These are phyloP conservation scores for Dolichomitus sp. DNA, from an alignment of 2,888 invertebrate genomes.

Conservation along the genomic window DNA sequence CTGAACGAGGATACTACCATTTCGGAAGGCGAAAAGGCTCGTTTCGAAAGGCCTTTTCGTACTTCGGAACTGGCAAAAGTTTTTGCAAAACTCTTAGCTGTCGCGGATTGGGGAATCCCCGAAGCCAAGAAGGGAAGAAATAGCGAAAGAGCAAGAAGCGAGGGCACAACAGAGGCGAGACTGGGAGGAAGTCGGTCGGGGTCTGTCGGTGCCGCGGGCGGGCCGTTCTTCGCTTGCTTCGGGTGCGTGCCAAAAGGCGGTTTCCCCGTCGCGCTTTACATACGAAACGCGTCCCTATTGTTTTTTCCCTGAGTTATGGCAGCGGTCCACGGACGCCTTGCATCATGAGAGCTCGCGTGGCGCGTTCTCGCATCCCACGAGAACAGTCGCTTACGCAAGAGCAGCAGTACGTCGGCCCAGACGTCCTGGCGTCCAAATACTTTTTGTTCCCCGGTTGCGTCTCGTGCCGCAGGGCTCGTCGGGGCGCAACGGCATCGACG, in stretches of 20 bases:
- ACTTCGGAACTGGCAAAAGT: conserved; percentile 7
- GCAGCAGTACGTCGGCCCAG: conserved; percentile 58
- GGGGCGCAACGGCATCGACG: not conserved
- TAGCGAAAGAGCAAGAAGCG: conserved; percentile 26
- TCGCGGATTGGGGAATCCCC: conserved; percentile 5
- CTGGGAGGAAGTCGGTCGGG: conserved; percentile 60
- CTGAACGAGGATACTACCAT: not conserved
- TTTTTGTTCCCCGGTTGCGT: conserved; percentile 51
- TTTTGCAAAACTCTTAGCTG: conserved; percentile 18
- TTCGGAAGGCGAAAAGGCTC: not conserved
- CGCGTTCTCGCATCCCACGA: conserved; percentile 40
- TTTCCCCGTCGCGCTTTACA: conserved; percentile 66
- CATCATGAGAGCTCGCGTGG: conserved; percentile 62
- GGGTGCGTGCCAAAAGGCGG: conserved; percentile 71
- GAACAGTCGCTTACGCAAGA: conserved; percentile 68
- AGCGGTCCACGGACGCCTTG: conserved; percentile 72
- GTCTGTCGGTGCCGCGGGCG: conserved; percentile 37
- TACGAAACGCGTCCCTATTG: conserved; percentile 70
- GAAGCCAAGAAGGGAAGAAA: conserved; percentile 35
- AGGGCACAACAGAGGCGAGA: conserved; percentile 53
- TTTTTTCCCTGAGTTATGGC: conserved; percentile 73
- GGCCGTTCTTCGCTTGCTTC: conserved; percentile 31
- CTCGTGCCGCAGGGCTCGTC: conserved; percentile 4
- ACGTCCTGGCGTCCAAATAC: conserved; percentile 70
- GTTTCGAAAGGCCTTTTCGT: not conserved